phyloP scores from a whole-genome alignment of 1,140 invertebrate genomes.

The Habropoda laboriosa region DNA sequence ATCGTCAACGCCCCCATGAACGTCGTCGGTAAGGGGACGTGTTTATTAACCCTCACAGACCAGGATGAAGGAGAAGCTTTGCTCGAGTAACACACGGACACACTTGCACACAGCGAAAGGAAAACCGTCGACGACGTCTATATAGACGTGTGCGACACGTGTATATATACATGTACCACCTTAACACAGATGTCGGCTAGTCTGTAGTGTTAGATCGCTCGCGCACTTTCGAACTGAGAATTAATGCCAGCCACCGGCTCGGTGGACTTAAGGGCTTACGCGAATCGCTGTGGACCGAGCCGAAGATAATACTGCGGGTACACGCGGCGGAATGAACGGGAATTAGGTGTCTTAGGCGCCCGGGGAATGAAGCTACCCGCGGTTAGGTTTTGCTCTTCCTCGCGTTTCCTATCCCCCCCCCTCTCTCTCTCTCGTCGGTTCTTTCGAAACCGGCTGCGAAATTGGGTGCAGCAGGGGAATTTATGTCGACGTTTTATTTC shows the following conservation, averaged over 20 bases:
- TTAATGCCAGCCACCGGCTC: constrained; percentile 46
- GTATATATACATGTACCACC: no score
- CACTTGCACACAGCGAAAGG: no score
- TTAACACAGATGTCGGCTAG: no score
- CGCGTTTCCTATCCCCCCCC: no score
- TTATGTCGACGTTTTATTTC: neutral
- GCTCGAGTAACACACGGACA: neutral
- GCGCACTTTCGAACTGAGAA: constrained; percentile 45
- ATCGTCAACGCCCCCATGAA: constrained; percentile 87
- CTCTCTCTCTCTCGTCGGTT: no score
- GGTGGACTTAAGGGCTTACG: constrained; percentile 49
- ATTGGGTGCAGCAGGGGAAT: neutral
- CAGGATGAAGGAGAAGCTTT: neutral
- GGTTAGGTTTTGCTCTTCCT: neutral
- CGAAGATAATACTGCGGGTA: constrained; percentile 53
- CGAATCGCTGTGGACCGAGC: constrained; percentile 49
- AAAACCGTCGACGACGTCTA: no score
- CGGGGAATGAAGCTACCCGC: constrained; percentile 19
- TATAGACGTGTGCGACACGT: neutral
- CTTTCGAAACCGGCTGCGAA: neutral
- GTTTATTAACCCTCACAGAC: neutral
- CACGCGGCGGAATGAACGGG: constrained; percentile 39
- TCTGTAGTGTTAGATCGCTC: neutral
- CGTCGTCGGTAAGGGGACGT: constrained; percentile 86
- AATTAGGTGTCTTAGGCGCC: constrained; percentile 41